Evolutionary conservation across 1,140 invertebrate species (phyloP).

Genomic region (Apis florea): DNA sequence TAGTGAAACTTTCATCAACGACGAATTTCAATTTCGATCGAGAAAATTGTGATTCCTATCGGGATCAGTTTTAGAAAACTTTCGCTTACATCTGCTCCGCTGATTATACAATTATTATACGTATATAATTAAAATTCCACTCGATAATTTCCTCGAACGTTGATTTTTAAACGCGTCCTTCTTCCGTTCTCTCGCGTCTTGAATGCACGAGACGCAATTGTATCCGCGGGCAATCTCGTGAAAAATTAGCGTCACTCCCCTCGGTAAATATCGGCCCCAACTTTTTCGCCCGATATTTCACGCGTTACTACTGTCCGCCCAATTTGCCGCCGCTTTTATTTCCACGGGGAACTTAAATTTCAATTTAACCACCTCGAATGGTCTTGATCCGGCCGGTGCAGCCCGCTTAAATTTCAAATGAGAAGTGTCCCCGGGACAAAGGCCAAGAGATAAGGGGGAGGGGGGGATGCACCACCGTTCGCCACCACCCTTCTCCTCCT

Average conservation of each 20-base stretch:
- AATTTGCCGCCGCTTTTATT: conserved; percentile 4
- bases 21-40: neutral
- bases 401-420: conserved; percentile 42
- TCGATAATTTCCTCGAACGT: neutral
- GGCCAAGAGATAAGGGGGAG: neutral
- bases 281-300: neutral
- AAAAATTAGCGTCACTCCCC: neutral
- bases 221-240: neutral
- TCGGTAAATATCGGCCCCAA: neutral
- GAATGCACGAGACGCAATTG: neutral
- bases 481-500: no score
- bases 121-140: no score
- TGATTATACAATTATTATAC: no score
- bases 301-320: neutral
- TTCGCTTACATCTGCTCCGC: no score
- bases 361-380: conserved; percentile 16
- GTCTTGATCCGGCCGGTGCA: conserved; percentile 3
- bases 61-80: no score
- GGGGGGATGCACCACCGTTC: no score
- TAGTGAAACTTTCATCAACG: neutral
- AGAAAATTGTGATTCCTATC: neutral
- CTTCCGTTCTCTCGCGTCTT: no score
- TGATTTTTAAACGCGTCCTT: neutral
- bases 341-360: conserved; percentile 10
- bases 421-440: conserved; percentile 7